Base-by-base conservation (phyloP, 2,113 vertebrate genomes). In the Prunella fulvescens region DNA sequence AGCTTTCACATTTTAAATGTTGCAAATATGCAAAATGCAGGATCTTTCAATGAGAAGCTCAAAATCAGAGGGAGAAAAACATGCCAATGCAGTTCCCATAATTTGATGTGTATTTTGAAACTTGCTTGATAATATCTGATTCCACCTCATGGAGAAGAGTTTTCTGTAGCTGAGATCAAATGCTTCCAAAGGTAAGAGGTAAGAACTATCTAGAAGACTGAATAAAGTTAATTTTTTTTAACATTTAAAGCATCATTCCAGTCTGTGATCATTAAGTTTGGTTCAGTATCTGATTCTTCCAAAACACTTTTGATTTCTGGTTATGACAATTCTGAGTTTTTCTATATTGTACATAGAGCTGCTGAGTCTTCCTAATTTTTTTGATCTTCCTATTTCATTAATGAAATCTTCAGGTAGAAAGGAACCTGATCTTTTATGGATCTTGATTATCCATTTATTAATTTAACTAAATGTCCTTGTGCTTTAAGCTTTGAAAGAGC, bases 51-150 rank as follows among this genome's bases (percentile, higher is more conserved):
- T 8, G 14, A 44, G 14, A 88, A 79, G 29, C 10, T 66, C n/a
- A 29, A 29, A 53, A 62, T 20, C 18, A 64, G 57, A 37, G 40
- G 29, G 58, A 50, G 23, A 17, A 31, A 66, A 66, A 58, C 3
- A 6, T 10, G 13, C 2, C 51, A 62, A 2, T 6, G 33, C 17
- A 22, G 6, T 45, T 29, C 8, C 6, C 14, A 20, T 17, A 3
- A 42, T 9, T 4, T 19, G 26, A 25, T 7, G 12, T 44, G 23
- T 10, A 3, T 37, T 45, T 45, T 62, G 33, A 13, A 50, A 7
- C 19, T 54, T 58, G 3, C 47, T 84, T 44, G 51, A 0, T 19
- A 16, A 44, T 12, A 5, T 5, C 3, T 44, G 24, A n/a, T n/a
- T 19, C 28, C 16, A 9, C 14, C 42, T 81, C 45, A 39, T 3